A percentile compares a stretch with the other conserved stretches of the same genome.
Conservation (phyloP, 2,888 invertebrate genomes). For the Drosophila leonis region DNA sequence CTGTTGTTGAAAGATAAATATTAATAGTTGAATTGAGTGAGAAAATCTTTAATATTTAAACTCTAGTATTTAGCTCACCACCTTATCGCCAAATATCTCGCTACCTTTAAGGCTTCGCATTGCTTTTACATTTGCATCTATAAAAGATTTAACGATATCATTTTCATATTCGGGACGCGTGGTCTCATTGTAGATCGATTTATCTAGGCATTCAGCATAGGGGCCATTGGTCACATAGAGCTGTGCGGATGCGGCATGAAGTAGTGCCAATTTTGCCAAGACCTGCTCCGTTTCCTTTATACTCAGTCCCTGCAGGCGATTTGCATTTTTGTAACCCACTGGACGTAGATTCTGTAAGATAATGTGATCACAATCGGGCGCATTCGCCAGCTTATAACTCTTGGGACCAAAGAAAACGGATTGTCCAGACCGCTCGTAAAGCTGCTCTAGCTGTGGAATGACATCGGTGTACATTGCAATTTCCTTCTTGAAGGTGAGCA, state of each 20-base stretch:
- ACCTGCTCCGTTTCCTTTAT: slow-evolving; percentile 70
- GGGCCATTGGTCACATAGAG: slow-evolving; percentile 60
- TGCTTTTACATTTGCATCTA: neutral
- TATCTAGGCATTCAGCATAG: slow-evolving; percentile 39
- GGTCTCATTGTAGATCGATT: slow-evolving; percentile 28
- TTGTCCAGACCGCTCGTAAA: slow-evolving; percentile 59
- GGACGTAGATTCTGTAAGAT: slow-evolving; percentile 75
- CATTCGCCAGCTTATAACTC: slow-evolving; percentile 46
- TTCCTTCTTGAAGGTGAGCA: slow-evolving; percentile 72
- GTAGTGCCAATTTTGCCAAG: slow-evolving; percentile 76
- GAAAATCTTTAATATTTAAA: neutral
- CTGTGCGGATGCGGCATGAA: slow-evolving; percentile 83
- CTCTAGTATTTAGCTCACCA: slow-evolving; percentile 34
- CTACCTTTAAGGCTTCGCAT: slow-evolving; percentile 23
- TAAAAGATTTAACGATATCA: neutral
- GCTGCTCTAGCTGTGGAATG: slow-evolving; percentile 57
- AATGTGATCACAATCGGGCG: slow-evolving; percentile 53
- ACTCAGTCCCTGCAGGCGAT: slow-evolving; percentile 75
- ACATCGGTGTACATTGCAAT: slow-evolving; percentile 57
- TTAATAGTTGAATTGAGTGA: neutral
- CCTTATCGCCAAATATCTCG: slow-evolving; percentile 32
- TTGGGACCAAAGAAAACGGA: slow-evolving; percentile 63
- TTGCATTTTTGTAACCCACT: slow-evolving; percentile 70
- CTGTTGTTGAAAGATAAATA: slow-evolving; percentile 3
- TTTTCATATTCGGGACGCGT: slow-evolving; percentile 1